Evolutionary conservation across 2,797 vertebrate genomes (phyloP).

Genomic region (Xiphophorus birchmanni): DNA sequence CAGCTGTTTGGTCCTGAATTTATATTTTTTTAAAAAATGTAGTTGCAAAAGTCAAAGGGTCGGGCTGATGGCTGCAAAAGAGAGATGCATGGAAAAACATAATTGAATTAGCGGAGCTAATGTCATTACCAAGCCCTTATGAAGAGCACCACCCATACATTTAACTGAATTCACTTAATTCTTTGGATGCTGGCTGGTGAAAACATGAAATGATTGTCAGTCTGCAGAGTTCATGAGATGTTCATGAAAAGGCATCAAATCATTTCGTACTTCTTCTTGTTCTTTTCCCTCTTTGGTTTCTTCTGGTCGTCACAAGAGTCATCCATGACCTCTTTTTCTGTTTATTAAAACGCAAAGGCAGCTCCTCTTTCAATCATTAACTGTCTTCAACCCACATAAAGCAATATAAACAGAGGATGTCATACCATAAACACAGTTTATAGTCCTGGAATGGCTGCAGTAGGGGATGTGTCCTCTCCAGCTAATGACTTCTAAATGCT

Average conservation of each 20-base stretch:
- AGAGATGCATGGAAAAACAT: neutral
- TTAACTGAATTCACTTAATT: neutral
- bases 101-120: neutral
- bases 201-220: neutral
- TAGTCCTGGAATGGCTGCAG: neutral
- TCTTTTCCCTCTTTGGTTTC: neutral
- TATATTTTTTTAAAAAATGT: neutral
- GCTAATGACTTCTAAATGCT: conserved; percentile 3
- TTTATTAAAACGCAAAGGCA: conserved; percentile 11
- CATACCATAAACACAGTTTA: conserved; percentile 10
- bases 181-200: neutral
- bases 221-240: neutral
- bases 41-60: neutral
- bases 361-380: conserved; percentile 50
- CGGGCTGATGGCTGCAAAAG: neutral
- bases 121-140: neutral
- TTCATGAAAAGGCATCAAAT: neutral
- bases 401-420: conserved; percentile 11
- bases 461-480: neutral
- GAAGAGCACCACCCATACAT: neutral
- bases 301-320: conserved; percentile 1
- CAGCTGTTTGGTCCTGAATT: neutral
- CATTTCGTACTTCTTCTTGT: neutral
- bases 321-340: conserved; percentile 6
- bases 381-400: conserved; percentile 26